These are phyloP conservation scores for Anoplopoma fimbria DNA, from an alignment of 2,113 vertebrate species.

Conservation along the genomic window DNA sequence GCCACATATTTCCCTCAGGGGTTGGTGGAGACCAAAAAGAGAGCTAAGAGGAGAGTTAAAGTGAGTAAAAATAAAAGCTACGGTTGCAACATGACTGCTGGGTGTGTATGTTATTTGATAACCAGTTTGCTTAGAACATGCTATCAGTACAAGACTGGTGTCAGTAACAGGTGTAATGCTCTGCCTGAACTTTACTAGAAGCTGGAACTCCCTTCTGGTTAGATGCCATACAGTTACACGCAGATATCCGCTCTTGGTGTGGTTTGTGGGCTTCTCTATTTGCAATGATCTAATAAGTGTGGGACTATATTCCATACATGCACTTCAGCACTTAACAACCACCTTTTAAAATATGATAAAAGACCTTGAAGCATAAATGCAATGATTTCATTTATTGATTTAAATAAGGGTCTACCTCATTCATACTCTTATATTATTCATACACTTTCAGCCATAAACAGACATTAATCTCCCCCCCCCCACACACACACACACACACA, in stretches of 20 bases:
- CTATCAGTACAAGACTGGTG: background rate
- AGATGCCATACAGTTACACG: background rate
- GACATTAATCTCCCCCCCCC: background rate
- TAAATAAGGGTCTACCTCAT: background rate
- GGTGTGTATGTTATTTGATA: background rate
- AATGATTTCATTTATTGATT: background rate
- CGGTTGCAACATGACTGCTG: background rate
- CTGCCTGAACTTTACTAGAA: background rate
- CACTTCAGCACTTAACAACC: background rate
- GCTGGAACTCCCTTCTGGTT: background rate
- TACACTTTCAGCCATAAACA: constrained; percentile 2
- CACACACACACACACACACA: background rate
- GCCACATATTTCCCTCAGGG: background rate
- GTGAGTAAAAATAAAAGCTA: background rate
- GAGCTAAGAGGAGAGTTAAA: background rate
- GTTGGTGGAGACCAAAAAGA: background rate
- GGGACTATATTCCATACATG: background rate
- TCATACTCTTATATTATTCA: no score
- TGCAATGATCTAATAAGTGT: background rate
- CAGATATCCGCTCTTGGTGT: background rate
- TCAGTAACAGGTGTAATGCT: background rate
- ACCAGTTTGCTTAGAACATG: background rate
- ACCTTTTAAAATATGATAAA: background rate
- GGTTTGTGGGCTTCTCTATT: background rate
- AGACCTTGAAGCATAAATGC: background rate